Base-by-base conservation (phyloP, 2,797 vertebrate genomes). In the Capromys pilorides region DNA sequence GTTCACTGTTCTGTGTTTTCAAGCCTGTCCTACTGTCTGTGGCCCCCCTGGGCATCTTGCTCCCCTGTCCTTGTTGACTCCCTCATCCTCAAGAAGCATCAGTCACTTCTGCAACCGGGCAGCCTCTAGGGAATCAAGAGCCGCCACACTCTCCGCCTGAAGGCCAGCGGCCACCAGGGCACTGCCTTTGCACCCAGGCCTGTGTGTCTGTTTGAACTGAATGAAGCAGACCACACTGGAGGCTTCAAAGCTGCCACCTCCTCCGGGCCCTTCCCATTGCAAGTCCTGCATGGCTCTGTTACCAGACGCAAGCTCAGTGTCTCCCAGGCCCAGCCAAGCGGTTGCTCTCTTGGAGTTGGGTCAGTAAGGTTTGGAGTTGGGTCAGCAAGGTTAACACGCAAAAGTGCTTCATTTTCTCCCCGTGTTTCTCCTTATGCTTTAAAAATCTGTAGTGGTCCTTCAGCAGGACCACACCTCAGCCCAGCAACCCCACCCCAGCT, bases 121-220 rank as follows among this genome's bases (percentile, higher is more conserved):
- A 69, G 88, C 89, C 90, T 94, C 92, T 85, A 31, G 88, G 45
- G 66, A 95, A 95, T 96, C 97, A 94, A 96, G 97, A 97, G 94
- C 95, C 61, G 33, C 62, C 57, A 21, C 66, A 81, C 91, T 78
- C 93, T 16, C 79, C 45, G 91, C 92, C 71, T 73, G 85, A 83
- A 45, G 6, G 5, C 79, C 88, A 94, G 85, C 79, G 86, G 96
- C 96, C 45, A 79, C 89, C 66, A 21, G 69, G 86, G 81, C 87
- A 69, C 18, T 97, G 87, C 73, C 94, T 93, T 93, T 96, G 93
- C 90, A 73, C 94, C 82, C 59, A 24, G 24, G 88, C 41, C 94
- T 87, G 96, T 81, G 33, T 94, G 95, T 96, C 88, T 95, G 80
- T 98, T 98, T 97, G 97, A 98, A 97, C 93, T 88, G 92, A 96